Evolutionary conservation across 2,113 vertebrate genomes (phyloP).

Genomic region (Pangasianodon gigas): DNA sequence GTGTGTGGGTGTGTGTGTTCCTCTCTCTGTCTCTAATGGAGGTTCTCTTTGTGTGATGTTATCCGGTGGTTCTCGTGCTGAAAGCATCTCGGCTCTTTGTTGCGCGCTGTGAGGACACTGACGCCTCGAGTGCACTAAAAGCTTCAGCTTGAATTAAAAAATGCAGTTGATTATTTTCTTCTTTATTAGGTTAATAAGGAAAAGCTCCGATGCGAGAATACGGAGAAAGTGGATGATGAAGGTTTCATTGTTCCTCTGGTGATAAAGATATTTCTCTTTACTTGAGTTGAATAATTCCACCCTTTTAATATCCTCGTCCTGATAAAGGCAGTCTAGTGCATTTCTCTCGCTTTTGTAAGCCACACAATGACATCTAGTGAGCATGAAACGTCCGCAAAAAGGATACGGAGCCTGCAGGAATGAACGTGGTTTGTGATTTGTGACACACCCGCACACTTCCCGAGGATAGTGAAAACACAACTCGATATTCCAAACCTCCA

Average conservation of each 20-base stretch:
- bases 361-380: background rate
- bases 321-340: background rate
- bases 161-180: background rate
- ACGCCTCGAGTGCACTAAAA: conserved; percentile 3
- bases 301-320: background rate
- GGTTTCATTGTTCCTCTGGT: background rate
- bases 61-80: background rate
- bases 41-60: conserved; percentile 23
- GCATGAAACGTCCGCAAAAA: background rate
- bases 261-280: background rate
- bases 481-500: background rate
- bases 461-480: background rate
- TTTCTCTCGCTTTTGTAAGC: background rate
- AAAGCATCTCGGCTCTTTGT: conserved; percentile 12
- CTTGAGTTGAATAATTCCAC: background rate
- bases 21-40: conserved; percentile 4
- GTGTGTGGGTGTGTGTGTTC: background rate
- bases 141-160: conserved; percentile 20
- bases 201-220: background rate
- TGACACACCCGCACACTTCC: background rate
- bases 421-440: background rate
- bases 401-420: background rate
- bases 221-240: background rate
- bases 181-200: background rate
- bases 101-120: background rate